phyloP scores from a whole-genome alignment of 1,140 invertebrate species.

The Drosophila dunni region DNA sequence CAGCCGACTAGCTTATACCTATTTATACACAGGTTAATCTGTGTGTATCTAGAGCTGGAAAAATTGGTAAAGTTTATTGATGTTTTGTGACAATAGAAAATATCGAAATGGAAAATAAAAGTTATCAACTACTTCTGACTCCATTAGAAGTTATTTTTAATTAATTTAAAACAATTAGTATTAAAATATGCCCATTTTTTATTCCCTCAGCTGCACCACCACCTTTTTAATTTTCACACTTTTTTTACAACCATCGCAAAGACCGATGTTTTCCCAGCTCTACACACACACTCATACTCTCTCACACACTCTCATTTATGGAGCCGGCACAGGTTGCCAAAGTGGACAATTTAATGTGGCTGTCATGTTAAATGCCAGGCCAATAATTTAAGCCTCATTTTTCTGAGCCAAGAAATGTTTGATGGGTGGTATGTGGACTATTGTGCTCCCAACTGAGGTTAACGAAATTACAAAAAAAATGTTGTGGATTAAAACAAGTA shows the following conservation, averaged over 20 bases:
- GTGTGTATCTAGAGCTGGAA: conserved; percentile 4
- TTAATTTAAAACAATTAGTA: no score
- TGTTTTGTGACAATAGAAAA: no score
- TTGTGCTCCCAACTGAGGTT: conserved; percentile 12
- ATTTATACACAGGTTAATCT: conserved; percentile 34
- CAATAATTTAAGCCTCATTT: conserved; percentile 82
- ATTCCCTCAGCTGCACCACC: no score
- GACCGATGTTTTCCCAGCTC: no score
- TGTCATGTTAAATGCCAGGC: conserved; percentile 81
- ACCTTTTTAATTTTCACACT: no score
- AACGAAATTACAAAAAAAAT: conserved; percentile 27
- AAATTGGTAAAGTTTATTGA: no score
- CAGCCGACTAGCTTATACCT: conserved; percentile 41
- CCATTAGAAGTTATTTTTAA: no score
- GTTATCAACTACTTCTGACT: no score
- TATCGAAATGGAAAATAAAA: no score
- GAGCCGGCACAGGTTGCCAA: conserved; percentile 72
- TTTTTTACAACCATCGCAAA: no score
- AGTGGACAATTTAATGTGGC: conserved; percentile 82
- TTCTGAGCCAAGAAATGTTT: conserved; percentile 64
- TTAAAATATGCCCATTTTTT: no score
- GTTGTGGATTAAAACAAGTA: conserved; percentile 28
- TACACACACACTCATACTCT: conserved; percentile 2
- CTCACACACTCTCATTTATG: conserved; percentile 44
- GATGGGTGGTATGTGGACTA: conserved; percentile 64